Evolutionary conservation across 1,140 invertebrate species (phyloP).

Genomic region (Vanessa atalanta): DNA sequence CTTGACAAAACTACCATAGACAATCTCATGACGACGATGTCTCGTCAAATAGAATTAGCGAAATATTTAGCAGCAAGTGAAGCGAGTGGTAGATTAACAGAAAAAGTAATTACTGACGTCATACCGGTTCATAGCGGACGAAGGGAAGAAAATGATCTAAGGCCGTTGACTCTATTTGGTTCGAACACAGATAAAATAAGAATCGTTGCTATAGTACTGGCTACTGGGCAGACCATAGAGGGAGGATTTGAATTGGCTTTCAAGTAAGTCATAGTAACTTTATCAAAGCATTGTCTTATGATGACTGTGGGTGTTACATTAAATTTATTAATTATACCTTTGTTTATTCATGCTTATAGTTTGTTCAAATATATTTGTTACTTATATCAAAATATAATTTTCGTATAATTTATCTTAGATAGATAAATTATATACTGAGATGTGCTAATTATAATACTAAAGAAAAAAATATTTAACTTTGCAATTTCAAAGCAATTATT

Average conservation of each 20-base stretch:
- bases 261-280: conserved; percentile 76
- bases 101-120: conserved; percentile 64
- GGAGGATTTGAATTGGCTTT: conserved; percentile 86
- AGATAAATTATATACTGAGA: too few relatives aligned
- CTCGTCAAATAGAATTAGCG: conserved; percentile 84
- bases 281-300: background rate
- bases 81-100: conserved; percentile 66
- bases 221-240: conserved; percentile 84
- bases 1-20: conserved; percentile 85
- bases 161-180: conserved; percentile 86
- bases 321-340: too few relatives aligned
- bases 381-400: too few relatives aligned
- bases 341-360: too few relatives aligned
- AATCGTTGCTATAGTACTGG: conserved; percentile 84
- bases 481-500: background rate
- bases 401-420: too few relatives aligned
- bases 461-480: too few relatives aligned
- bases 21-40: conserved; percentile 86
- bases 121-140: conserved; percentile 58
- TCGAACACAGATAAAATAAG: conserved; percentile 84
- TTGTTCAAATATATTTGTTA: too few relatives aligned
- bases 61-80: conserved; percentile 85
- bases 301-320: too few relatives aligned
- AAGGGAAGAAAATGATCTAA: conserved; percentile 68
- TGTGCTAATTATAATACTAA: background rate